These are phyloP conservation scores for Orthosia incerta DNA, from an alignment of 2,888 invertebrate species.

Conservation along the genomic window DNA sequence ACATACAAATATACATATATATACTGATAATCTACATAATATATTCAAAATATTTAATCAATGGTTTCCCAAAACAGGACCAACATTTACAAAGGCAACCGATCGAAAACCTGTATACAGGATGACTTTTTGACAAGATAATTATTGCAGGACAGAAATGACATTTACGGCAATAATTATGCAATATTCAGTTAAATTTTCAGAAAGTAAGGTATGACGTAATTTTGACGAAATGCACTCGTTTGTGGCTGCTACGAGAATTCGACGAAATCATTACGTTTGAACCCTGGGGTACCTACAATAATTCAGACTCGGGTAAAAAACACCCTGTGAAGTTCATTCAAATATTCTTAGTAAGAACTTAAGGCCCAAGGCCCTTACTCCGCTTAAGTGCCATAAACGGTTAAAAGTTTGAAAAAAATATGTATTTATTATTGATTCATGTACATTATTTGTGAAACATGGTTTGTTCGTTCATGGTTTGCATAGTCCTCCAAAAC, in stretches of 20 bases:
- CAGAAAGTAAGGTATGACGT: neutral
- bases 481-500: no score
- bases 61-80: conserved; percentile 37
- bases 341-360: neutral
- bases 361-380: neutral
- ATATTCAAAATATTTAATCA: conserved; percentile 52
- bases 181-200: no score
- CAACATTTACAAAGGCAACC: conserved; percentile 53
- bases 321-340: neutral
- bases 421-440: no score
- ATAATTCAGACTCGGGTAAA: neutral
- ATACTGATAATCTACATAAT: neutral
- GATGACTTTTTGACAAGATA: neutral
- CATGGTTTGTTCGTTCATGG: no score
- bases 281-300: neutral
- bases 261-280: neutral
- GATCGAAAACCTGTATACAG: conserved; percentile 43
- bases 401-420: no score
- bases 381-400: no score
- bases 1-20: neutral
- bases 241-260: neutral
- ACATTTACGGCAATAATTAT: neutral
- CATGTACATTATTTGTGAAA: no score
- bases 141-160: neutral
- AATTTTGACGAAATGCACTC: neutral